Percentiles rank a stretch among this genome's conserved stretches.
These are phyloP conservation scores for Harpagoxenus sublaevis DNA, from an alignment of 2,888 invertebrate genomes.

Conservation along the genomic window DNA sequence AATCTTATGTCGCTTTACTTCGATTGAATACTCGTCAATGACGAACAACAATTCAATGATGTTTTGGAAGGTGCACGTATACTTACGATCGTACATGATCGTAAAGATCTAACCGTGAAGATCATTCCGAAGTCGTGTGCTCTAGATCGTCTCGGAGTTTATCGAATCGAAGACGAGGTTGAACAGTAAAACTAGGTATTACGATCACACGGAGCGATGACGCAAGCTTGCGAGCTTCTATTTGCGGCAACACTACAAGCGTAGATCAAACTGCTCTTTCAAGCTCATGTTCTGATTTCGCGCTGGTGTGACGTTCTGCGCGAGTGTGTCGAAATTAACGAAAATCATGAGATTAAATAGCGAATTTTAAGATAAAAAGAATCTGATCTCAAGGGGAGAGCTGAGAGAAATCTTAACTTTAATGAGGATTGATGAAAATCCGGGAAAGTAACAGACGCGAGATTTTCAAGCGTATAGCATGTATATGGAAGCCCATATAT, in stretches of 20 bases:
- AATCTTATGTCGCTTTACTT: neutral
- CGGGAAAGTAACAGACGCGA: neutral
- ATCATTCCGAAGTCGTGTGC: constrained; percentile 10
- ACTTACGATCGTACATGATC: neutral
- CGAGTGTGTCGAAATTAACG: neutral
- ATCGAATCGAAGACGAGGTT: constrained; percentile 41
- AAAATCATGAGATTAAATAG: neutral
- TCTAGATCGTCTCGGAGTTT: constrained; percentile 17
- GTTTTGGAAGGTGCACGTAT: neutral
- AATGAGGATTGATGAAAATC: neutral
- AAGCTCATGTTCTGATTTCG: constrained; percentile 71
- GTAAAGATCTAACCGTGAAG: constrained; percentile 9
- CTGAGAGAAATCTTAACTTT: neutral
- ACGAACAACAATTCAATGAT: neutral
- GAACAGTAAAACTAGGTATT: constrained; percentile 60
- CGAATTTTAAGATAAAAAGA: neutral
- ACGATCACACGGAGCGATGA: constrained; percentile 65
- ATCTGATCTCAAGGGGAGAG: neutral
- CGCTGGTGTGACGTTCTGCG: constrained; percentile 46
- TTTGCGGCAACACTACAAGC: constrained; percentile 75
- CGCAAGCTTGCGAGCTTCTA: constrained; percentile 78
- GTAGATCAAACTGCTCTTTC: constrained; percentile 68
- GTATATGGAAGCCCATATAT: neutral
- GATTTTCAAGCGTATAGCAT: neutral
- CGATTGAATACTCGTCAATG: neutral